Base-by-base conservation (phyloP, 2,113 vertebrate genomes). In the Oreochromis niloticus region DNA sequence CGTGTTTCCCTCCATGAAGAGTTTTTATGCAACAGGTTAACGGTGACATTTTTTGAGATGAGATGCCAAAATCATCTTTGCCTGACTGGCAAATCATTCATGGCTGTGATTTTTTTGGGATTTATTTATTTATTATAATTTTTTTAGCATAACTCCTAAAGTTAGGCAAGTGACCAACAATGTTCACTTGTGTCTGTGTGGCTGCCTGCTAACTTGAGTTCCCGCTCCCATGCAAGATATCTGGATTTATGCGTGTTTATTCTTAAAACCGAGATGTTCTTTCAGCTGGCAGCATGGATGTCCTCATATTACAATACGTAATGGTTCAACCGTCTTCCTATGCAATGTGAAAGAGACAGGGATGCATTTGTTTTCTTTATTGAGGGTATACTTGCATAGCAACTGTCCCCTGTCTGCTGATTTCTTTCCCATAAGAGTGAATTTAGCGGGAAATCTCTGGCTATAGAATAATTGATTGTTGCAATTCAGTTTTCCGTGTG, bases 371-470 rank as follows among this genome's bases (percentile, higher is more conserved):
- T 85, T 88, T 86, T 83, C 56, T 43, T 83, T 24, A 71, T 41
- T 88, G 30, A 56, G 16, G 1, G 9, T 39, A 22, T 81, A 50
- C 22, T 80, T 80, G 59, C 50, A 32, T 41, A 87, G 82, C 63
- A 87, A 73, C 14, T 16, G 7, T 46, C n/a, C 17, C 48, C 12
- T 48, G 16, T 54, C 61, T 78, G 63, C 30, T 85, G 86, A 86
- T 91, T 66, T 88, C 50, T 92, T 90, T 88, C 87, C 17, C 83
- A 80, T 85, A 86, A 88, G 32, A 3, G 5, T 9, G 39, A 79
- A 71, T 68, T 85, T 57, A 46, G 80, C 14, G 1, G 63, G 46
- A 27, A 84, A 78, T 63, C 36, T 80, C 80, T 43, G 56, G 16
- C 61, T 79, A 9, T 19, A 36, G 54, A 84, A 13, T 83, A 66